Conservation (phyloP, 2,888 invertebrate genomes). For the Mayetiola destructor region DNA sequence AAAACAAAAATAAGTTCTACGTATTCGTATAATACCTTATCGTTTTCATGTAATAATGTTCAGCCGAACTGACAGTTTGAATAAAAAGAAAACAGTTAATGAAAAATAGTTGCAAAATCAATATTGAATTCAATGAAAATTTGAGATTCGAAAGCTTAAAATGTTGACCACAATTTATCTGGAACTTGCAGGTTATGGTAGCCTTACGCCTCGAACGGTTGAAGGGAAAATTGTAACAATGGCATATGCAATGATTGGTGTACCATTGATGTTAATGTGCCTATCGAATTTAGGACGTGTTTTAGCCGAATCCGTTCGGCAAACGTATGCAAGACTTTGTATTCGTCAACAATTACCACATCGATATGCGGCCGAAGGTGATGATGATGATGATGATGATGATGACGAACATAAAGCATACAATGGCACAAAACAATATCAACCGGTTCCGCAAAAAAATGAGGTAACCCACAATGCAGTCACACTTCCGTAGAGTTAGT, state of each 20-base stretch:
- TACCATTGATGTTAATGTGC: slow-evolving; percentile 74
- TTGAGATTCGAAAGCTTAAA: no score
- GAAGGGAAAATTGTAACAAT: slow-evolving; percentile 73
- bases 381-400: neutral
- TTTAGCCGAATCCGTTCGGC: slow-evolving; percentile 59
- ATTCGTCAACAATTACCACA: neutral
- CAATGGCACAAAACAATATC: neutral
- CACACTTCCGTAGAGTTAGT: neutral
- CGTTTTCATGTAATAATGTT: no score
- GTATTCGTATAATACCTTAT: no score
- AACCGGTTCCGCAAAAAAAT: neutral
- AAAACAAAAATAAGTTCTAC: no score
- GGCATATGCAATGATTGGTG: slow-evolving; percentile 73
- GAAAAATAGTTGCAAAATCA: no score
- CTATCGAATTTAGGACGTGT: slow-evolving; percentile 71
- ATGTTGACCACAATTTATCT: no score
- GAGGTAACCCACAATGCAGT: slow-evolving; percentile 7
- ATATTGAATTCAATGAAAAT: no score
- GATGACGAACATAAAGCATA: neutral
- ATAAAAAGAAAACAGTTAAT: no score
- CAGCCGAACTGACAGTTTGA: no score
- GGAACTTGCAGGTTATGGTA: slow-evolving; percentile 86
- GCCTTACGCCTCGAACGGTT: slow-evolving; percentile 68
- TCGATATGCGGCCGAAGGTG: neutral
- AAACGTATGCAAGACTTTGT: slow-evolving; percentile 35